phyloP scores from a whole-genome alignment of 1,140 invertebrate genomes.

The Listronotus bonariensis region DNA sequence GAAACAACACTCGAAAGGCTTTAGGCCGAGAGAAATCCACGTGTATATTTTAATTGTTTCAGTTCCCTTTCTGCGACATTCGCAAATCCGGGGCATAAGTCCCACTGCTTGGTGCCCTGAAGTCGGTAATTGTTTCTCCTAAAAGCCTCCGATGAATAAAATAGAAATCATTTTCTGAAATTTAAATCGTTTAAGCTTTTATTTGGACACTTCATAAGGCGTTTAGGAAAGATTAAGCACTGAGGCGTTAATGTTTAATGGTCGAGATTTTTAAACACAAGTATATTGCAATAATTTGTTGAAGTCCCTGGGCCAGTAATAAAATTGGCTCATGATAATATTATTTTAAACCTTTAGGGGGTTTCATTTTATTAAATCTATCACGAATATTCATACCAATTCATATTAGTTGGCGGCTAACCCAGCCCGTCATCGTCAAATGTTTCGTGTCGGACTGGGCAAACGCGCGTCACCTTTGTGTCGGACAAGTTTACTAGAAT shows the following conservation, averaged over 20 bases:
- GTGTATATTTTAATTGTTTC: conserved; percentile 14
- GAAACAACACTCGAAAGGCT: conserved; percentile 3
- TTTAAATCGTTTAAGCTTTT: conserved; percentile 9
- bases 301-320: no score
- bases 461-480: no score
- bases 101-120: neutral
- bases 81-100: conserved; percentile 12
- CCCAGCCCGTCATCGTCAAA: no score
- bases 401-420: no score
- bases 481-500: no score
- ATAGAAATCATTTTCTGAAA: conserved; percentile 8
- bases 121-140: conserved; percentile 5
- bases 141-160: conserved; percentile 11
- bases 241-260: conserved; percentile 1
- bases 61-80: conserved; percentile 12
- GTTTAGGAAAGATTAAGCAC: neutral
- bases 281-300: no score
- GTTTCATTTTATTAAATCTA: no score
- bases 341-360: no score
- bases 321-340: no score
- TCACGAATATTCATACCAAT: no score
- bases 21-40: neutral
- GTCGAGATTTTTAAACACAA: no score
- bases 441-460: no score
- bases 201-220: conserved; percentile 8